phyloP scores from a whole-genome alignment of 1,140 invertebrate species.

The Eubasilissa regina region DNA sequence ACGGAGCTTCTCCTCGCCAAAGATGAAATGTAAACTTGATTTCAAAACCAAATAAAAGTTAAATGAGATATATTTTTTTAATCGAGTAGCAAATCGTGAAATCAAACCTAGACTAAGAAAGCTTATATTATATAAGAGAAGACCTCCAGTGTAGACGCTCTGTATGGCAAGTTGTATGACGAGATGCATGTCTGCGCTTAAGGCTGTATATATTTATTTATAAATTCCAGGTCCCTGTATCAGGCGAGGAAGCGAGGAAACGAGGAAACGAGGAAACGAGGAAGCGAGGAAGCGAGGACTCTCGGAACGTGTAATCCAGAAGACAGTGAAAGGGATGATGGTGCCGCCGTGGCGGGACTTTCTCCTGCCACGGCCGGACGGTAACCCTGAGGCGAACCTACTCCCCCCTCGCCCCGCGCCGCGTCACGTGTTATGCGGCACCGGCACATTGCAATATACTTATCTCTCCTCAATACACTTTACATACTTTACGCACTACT shows the following conservation, averaged over 20 bases:
- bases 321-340: conserved; percentile 51
- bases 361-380: conserved; percentile 30
- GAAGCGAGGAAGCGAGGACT: too few species aligned
- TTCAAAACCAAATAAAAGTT: too few species aligned
- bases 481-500: background rate
- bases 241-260: too few species aligned
- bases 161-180: background rate
- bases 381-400: conserved; percentile 4
- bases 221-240: too few species aligned
- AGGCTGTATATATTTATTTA: too few species aligned
- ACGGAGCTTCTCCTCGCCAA: background rate
- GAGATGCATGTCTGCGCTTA: too few species aligned
- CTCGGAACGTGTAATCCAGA: conserved; percentile 6
- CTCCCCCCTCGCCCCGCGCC: background rate
- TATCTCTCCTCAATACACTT: background rate
- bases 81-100: too few species aligned
- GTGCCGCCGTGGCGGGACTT: conserved; percentile 43
- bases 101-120: too few species aligned
- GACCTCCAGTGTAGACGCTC: background rate
- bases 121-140: too few species aligned
- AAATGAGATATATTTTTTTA: too few species aligned
- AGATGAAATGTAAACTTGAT: background rate
- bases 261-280: too few species aligned
- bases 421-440: background rate
- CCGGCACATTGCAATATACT: background rate